Evolutionary conservation across 2,888 invertebrate genomes (phyloP).

Genomic region (Chymomyza caudatula): DNA sequence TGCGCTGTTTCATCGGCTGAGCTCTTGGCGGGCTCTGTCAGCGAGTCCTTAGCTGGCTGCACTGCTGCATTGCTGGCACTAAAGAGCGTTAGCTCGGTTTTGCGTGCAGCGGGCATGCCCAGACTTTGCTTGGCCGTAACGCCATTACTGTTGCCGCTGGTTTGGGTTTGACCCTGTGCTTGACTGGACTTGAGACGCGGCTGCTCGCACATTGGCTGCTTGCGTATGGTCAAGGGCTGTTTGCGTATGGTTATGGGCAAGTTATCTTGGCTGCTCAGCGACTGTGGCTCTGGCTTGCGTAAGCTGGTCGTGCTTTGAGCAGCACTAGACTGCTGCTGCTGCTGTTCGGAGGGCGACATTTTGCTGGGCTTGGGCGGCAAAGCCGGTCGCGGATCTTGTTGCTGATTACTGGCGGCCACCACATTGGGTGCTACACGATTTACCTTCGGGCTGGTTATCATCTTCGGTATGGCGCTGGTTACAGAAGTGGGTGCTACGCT

Average conservation of each 20-base stretch:
- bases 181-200: constrained; percentile 85
- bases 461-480: constrained; percentile 75
- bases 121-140: background rate
- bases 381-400: constrained; percentile 84
- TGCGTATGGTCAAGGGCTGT: constrained; percentile 88
- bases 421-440: constrained; percentile 78
- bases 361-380: constrained; percentile 89
- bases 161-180: constrained; percentile 61
- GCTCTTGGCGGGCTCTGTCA: constrained; percentile 9
- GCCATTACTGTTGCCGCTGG: constrained; percentile 4
- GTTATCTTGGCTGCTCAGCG: constrained; percentile 78
- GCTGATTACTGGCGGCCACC: constrained; percentile 30
- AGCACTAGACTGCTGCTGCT: constrained; percentile 45
- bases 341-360: constrained; percentile 76
- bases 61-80: background rate
- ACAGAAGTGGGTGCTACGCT: constrained; percentile 90
- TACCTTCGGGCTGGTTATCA: constrained; percentile 78
- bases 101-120: background rate
- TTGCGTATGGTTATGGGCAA: constrained; percentile 81
- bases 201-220: constrained; percentile 89
- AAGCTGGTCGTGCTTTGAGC: constrained; percentile 1
- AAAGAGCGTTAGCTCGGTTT: background rate
- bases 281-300: constrained; percentile 56
- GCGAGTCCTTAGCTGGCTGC: constrained; percentile 21
- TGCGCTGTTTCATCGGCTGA: constrained; percentile 36